A percentile compares a stretch with the other conserved stretches of the same genome.
These are phyloP conservation scores for Azemiops feae DNA, from an alignment of 2,113 vertebrate genomes.

Conservation along the genomic window DNA sequence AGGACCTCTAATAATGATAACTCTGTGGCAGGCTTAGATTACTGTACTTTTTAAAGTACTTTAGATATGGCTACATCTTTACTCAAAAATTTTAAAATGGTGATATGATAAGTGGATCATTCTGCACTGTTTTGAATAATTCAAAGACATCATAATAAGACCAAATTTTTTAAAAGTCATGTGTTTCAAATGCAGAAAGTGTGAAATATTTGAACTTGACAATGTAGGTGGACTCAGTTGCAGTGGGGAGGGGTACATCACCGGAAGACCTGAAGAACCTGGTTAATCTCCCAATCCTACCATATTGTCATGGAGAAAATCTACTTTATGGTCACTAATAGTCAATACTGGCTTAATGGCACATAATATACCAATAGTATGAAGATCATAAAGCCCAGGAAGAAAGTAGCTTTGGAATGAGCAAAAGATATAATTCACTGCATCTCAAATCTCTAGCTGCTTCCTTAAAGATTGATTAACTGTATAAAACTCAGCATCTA, in stretches of 20 bases:
- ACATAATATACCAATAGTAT: not conserved
- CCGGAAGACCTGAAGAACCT: not conserved
- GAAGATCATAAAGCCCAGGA: not conserved
- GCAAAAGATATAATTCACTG: slow-evolving; percentile 26
- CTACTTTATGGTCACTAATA: not conserved
- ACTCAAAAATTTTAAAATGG: not conserved
- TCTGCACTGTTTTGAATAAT: not conserved
- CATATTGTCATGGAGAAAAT: not conserved
- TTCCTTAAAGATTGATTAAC: slow-evolving; percentile 61
- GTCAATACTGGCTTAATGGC: not conserved
- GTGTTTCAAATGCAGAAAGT: not conserved
- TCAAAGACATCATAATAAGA: not conserved
- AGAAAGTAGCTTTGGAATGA: not conserved
- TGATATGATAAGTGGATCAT: not conserved
- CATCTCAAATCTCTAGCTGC: slow-evolving; percentile 19
- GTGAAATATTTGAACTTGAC: not conserved
- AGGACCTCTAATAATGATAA: not conserved
- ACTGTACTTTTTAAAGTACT: not conserved
- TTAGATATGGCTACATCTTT: not conserved
- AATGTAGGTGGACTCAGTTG: not conserved
- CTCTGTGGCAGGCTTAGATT: not conserved
- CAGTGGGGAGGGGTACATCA: not conserved
- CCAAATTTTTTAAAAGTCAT: not conserved
- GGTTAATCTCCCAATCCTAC: not conserved
- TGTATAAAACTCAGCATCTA: slow-evolving; percentile 54